Base-by-base conservation (phyloP, 2,888 invertebrate genomes). In the Cactoblastis cactorum region DNA sequence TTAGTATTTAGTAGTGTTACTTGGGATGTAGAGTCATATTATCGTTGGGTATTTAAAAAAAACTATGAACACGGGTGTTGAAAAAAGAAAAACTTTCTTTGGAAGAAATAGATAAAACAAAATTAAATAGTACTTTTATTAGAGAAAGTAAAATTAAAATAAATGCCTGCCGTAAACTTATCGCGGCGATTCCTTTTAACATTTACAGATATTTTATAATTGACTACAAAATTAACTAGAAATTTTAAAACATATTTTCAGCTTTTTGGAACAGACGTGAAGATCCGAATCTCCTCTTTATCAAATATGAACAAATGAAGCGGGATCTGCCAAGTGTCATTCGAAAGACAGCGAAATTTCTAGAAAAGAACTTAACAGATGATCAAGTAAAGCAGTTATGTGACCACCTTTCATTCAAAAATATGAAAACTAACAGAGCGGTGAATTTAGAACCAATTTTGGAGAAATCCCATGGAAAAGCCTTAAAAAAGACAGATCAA, bases 221-320 rank as follows among this genome's bases (percentile, higher is more conserved):
- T n/a, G n/a, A n/a, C n/a, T n/a, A n/a, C n/a, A n/a, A n/a, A n/a
- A n/a, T n/a, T n/a, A n/a, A n/a, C n/a, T n/a, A n/a, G n/a, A n/a
- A n/a, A 45, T 11, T 33, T n/a, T 28, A n/a, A 11, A 4, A 19
- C n/a, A 3, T 46, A 2, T 24, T 19, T n/a, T 11, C 80, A 82
- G 91, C 91, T 48, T 95, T 94, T 72, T 95, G 95, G 95, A 91
- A 93, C 50, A 89, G 91, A 43, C 91, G 93, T 15, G 74, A 94
- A 59, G 93, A 95, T 48, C 86, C 93, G 0, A 95, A 96, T 67
- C 81, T 96, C 1, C 84, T 96, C 5, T 94, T 96, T 73, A 83
- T 96, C 43, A 94, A 93, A 62, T 96, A 95, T 69, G 96, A 96
- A 83, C 95, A 96, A 53, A 93, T 96, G 93, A 94, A 94, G 65